Evolutionary conservation across 2,888 invertebrate genomes (phyloP).

Genomic region (Stenurella melanura): DNA sequence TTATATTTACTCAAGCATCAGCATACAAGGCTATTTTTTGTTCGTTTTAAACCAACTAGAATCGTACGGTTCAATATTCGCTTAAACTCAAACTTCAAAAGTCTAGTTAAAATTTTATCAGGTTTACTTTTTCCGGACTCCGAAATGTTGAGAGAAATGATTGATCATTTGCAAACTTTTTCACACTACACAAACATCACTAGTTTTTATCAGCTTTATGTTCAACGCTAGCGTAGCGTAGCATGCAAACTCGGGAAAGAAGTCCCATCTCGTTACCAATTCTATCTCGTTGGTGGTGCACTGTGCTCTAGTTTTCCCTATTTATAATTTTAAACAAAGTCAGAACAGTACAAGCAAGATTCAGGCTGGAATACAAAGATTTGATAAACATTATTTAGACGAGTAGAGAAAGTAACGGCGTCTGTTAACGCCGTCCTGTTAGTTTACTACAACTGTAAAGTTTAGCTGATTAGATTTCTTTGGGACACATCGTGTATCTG

Average conservation of each 20-base stretch:
- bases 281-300: neutral
- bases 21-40: no score
- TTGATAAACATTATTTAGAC: neutral
- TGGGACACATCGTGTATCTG: no score
- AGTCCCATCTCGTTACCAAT: slow-evolving; percentile 1
- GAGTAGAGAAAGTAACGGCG: no score
- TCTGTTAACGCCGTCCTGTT: no score
- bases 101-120: neutral
- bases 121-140: neutral
- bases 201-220: slow-evolving; percentile 3
- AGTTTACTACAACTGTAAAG: no score
- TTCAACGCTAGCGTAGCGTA: neutral
- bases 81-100: neutral
- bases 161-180: slow-evolving; percentile 7
- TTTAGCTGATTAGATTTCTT: no score
- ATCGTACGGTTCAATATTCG: no score
- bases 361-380: neutral
- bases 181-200: neutral
- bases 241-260: neutral
- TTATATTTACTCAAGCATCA: no score
- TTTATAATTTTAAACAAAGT: neutral
- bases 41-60: no score
- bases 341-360: slow-evolving; percentile 16
- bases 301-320: slow-evolving; percentile 3
- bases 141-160: neutral